These are phyloP conservation scores for Papilio elwesi DNA, from an alignment of 2,888 invertebrate species.

Conservation along the genomic window DNA sequence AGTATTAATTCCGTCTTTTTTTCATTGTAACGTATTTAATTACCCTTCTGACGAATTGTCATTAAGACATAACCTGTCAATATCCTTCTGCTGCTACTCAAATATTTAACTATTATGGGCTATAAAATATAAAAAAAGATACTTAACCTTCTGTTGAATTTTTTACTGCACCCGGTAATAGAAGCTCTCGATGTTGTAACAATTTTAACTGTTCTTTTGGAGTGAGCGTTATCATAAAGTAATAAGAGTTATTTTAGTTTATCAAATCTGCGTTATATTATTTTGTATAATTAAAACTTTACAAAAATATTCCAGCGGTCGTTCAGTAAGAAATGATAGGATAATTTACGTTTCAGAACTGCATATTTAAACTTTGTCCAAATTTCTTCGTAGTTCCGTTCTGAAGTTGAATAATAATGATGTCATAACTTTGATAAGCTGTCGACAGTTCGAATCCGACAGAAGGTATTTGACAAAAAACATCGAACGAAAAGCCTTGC, in stretches of 20 bases:
- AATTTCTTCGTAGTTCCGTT: slow-evolving; percentile 18
- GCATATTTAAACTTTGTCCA: slow-evolving; percentile 26
- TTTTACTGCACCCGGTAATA: slow-evolving; percentile 29
- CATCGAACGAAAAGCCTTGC: not conserved
- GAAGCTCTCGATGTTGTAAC: slow-evolving; percentile 14
- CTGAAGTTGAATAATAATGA: slow-evolving; percentile 30
- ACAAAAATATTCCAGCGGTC: slow-evolving; percentile 21
- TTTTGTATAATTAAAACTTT: slow-evolving; percentile 22
- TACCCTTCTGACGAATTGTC: not conserved
- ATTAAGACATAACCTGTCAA: slow-evolving; percentile 41
- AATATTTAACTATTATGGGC: slow-evolving; percentile 35
- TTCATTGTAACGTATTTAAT: slow-evolving; percentile 2
- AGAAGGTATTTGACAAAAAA: slow-evolving; percentile 42
- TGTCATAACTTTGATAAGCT: slow-evolving; percentile 37
- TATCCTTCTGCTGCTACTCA: slow-evolving; percentile 34
- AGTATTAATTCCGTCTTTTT: not conserved
- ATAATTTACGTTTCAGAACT: not conserved
- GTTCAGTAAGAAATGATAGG: not conserved
- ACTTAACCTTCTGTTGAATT: slow-evolving; percentile 43
- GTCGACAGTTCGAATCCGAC: slow-evolving; percentile 37
- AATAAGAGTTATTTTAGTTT: slow-evolving; percentile 30
- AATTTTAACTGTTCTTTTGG: slow-evolving; percentile 15
- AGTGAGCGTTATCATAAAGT: slow-evolving; percentile 1
- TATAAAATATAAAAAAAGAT: slow-evolving; percentile 25
- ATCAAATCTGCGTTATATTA: not conserved